Evolutionary conservation across 2,113 vertebrate species (phyloP), one percentile per base, ranked within the genome.

Genomic region (Rhea americana): DNA sequence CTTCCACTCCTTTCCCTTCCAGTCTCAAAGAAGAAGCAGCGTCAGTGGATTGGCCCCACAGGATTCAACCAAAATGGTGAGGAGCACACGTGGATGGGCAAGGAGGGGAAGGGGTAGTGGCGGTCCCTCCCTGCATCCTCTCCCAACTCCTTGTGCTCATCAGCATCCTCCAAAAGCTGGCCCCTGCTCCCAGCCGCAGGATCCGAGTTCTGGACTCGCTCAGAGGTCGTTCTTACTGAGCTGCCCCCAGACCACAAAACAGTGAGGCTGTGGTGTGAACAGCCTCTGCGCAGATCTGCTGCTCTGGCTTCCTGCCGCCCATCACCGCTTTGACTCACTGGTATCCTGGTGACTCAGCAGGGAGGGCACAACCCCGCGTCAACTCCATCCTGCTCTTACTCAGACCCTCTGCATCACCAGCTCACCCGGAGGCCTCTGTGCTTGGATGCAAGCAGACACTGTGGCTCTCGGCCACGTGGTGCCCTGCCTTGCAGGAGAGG

Each of bases 31-130:
- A 98, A 93, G 91, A 95, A 97, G 93, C 96, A 98, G 81, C 97
- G 97, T 13, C 98, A 98, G 22, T 98, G 98, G 98, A 98, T 98
- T 2, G 98, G 98, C 43, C 98, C 98, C 21, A 98, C 97, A 0
- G 97, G 95, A 70, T 74, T 98, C 91, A 97, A 82, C 91, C 98
- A 98, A 87, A 98, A 82, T 1, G 96, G 97, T 96, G 71, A 97
- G 97, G 71, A 79, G 51, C 51, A 28, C 50, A 16, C 41, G 17
- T 17, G 14, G 48, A 32, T 14, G 51, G 53, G 51, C 51, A 20
- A 45, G 25, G 16, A 14, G 5, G 13, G 41, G 41, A 45, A 28
- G 24, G 8, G 35, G 48, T 53, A n/a, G 26, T 24, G 4, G 24
- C 25, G 8, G 51, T 51, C 25, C n/a, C 48, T 51, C 24, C 48